Evolutionary conservation across 2,888 invertebrate species (phyloP).

Genomic region (Pelosia muscerda): DNA sequence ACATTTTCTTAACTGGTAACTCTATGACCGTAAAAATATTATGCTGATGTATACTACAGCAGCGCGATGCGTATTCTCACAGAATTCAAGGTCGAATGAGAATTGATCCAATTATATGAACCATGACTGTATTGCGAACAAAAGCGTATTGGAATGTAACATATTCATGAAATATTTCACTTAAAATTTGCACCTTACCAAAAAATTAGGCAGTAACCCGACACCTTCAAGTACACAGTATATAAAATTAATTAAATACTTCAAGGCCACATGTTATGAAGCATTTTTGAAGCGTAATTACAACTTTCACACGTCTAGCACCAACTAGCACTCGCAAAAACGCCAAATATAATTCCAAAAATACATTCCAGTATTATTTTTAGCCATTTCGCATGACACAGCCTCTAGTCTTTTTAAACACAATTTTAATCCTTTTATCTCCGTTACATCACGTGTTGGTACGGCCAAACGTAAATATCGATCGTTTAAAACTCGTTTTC

Average conservation of each 20-base stretch:
- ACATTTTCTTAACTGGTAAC: constrained; percentile 40
- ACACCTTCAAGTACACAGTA: constrained; percentile 33
- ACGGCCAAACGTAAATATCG: constrained; percentile 64
- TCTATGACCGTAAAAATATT: constrained; percentile 25
- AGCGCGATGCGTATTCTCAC: constrained; percentile 50
- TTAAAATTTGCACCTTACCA: constrained; percentile 27
- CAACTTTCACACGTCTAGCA: constrained; percentile 79
- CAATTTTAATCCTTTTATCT: constrained; percentile 62
- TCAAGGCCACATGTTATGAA: constrained; percentile 67
- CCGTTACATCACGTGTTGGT: constrained; percentile 64
- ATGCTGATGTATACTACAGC: constrained; percentile 18
- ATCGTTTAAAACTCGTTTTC: constrained; percentile 65
- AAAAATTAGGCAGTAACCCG: constrained; percentile 44
- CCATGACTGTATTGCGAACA: constrained; percentile 23
- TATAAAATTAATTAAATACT: constrained; percentile 43
- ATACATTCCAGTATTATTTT: constrained; percentile 79
- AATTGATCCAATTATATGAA: constrained; percentile 54
- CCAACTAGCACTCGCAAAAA: constrained; percentile 74
- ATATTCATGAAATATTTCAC: constrained; percentile 10
- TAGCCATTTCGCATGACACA: constrained; percentile 78
- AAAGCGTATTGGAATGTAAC: constrained; percentile 20
- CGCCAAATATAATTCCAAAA: constrained; percentile 81
- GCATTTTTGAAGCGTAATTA: constrained; percentile 62
- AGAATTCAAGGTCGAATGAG: constrained; percentile 49
- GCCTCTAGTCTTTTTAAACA: constrained; percentile 57